These are phyloP conservation scores for Hirtodrosophila cameraria DNA, from an alignment of 2,888 invertebrate genomes.

Conservation along the genomic window DNA sequence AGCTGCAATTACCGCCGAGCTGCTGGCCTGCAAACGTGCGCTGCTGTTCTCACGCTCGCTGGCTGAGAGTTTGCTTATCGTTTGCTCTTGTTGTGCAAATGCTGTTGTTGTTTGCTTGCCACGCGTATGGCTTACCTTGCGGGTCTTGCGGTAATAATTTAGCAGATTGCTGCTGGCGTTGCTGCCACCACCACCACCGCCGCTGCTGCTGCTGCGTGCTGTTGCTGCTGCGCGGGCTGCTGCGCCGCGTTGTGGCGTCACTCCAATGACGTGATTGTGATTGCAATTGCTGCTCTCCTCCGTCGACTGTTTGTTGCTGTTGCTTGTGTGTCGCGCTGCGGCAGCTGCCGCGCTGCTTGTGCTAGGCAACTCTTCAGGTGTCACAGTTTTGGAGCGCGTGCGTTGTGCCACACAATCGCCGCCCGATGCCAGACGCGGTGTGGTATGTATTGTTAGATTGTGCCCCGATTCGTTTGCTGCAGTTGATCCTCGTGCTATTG, in stretches of 20 bases:
- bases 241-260: slow-evolving; percentile 62
- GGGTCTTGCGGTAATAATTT: slow-evolving; percentile 83
- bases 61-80: slow-evolving; percentile 18
- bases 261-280: slow-evolving; percentile 38
- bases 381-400: slow-evolving; percentile 82
- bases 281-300: slow-evolving; percentile 25
- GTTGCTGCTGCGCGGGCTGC: slow-evolving; percentile 27
- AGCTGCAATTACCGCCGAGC: slow-evolving; percentile 57
- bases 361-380: slow-evolving; percentile 70
- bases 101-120: slow-evolving; percentile 39
- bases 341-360: slow-evolving; percentile 60
- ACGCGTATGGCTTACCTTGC: slow-evolving; percentile 76
- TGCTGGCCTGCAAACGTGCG: slow-evolving; percentile 47
- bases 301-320: slow-evolving; percentile 24
- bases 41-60: slow-evolving; percentile 38
- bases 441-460: slow-evolving; percentile 12
- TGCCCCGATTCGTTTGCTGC: not conserved
- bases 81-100: slow-evolving; percentile 20
- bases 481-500: slow-evolving; percentile 22
- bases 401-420: slow-evolving; percentile 83
- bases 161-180: slow-evolving; percentile 76
- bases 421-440: slow-evolving; percentile 50
- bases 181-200: slow-evolving; percentile 6
- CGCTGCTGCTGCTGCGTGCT: slow-evolving; percentile 12
- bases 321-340: slow-evolving; percentile 46